Evolutionary conservation across 1,140 invertebrate species (phyloP), one percentile per base, ranked within the genome.

Genomic region (Heterodera carotae): DNA sequence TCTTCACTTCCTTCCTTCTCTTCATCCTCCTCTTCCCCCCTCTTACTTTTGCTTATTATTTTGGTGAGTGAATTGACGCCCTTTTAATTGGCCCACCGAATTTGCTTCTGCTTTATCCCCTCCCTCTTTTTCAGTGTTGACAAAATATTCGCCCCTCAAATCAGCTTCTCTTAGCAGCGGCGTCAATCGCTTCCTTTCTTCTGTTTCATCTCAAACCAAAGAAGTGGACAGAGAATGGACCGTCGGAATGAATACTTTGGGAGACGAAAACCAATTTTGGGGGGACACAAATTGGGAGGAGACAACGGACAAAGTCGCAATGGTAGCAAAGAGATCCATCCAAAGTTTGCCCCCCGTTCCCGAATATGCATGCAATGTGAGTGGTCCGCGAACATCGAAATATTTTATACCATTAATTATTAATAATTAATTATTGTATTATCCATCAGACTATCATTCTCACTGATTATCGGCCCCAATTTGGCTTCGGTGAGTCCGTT

Each of bases 311-410:
- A 22, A 31, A 8, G 62, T 10, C 62, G 62, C n/a, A 56, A 56
- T 22, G 29, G 62, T 4, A 31, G 29, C 60, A 34, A 22, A 15
- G 27, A 29, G 18, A 60, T 27, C 53, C 27, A 64, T n/a, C 27
- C n/a, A n/a, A n/a, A 33, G 27, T 56, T 62, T 74, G 64, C 36
- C 72, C 2, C 36, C 72, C 2, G 56, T 25, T 29, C 72, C 66
- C 15, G 72, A 74, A 31, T 25, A 74, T 34, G 72, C 64, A n/a
- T 74, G 72, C 64, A 74, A 10, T 31, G 62, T 66, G 62, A 66
- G 62, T 34, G 15, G 15, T 12, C 15, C 10, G 18, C 3, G 48
- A 22, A 22, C 10, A 22, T 4, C 4, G 36, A 10, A 10, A 5
- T 39, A 5, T 39, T 4, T 22, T 5, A 66, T 66, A 25, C 25